Percentiles rank a stretch among this genome's conserved stretches.
phyloP scores from a whole-genome alignment of 53 echinoderm and acorn worm genomes.

The Holothuria scabra region DNA sequence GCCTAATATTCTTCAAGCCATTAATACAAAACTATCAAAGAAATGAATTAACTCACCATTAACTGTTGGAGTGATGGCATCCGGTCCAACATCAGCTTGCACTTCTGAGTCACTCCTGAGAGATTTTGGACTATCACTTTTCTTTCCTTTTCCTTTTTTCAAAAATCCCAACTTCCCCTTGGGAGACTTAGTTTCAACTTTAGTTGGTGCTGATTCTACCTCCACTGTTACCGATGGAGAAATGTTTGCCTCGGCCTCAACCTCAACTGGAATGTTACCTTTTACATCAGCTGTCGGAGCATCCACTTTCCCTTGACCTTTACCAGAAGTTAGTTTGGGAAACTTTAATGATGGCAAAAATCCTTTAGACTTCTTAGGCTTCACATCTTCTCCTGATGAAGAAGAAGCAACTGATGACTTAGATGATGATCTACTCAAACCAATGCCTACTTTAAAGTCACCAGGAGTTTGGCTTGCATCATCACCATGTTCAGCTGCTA shows the following conservation, averaged over 20 bases:
- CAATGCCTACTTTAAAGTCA: neutral
- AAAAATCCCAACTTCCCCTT: conserved; percentile 30
- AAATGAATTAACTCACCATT: too few species aligned
- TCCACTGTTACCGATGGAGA: conserved; percentile 24
- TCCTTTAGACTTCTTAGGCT: conserved; percentile 35
- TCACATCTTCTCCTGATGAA: neutral
- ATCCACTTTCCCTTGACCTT: conserved; percentile 16
- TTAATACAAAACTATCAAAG: too few species aligned
- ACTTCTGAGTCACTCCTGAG: neutral
- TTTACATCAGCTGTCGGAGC: neutral
- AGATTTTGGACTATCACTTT: conserved; percentile 10
- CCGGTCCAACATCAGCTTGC: too few species aligned
- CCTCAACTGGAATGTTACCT: neutral
- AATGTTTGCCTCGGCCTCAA: neutral
- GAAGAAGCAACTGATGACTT: conserved; percentile 37
- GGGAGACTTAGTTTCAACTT: conserved; percentile 23
- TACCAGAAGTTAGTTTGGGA: conserved; percentile 12
- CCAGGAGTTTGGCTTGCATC: neutral
- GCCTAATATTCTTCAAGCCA: too few species aligned
- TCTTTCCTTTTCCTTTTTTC: conserved; percentile 42
- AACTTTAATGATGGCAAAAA: conserved; percentile 5
- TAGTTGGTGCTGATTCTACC: conserved; percentile 6
- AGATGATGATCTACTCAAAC: conserved; percentile 31
- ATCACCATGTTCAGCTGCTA: too few species aligned
- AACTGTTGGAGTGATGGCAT: too few species aligned